Evolutionary conservation across 2,113 vertebrate genomes (phyloP).

Genomic region (Chamaetylas fuelleborni): DNA sequence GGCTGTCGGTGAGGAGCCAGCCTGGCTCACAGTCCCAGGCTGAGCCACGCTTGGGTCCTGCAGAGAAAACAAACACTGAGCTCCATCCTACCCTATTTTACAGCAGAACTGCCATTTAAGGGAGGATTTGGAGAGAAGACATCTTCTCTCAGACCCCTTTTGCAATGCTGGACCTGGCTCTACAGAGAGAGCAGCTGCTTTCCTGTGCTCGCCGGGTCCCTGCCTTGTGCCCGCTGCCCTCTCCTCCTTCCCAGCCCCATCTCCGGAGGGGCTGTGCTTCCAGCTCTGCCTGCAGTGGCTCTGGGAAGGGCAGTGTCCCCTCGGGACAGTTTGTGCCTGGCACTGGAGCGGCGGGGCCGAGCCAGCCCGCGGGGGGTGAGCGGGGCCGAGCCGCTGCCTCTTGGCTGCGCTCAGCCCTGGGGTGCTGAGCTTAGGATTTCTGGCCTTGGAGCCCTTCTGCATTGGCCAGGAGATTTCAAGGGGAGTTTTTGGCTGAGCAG

Average conservation of each 20-base stretch:
- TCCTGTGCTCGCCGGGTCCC: rapidly evolving
- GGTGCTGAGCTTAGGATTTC: neutral
- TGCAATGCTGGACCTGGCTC: rapidly evolving
- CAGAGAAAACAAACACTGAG: neutral
- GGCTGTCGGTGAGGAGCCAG: neutral
- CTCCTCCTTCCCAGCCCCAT: neutral
- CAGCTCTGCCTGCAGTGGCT: neutral
- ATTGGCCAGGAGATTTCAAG: neutral
- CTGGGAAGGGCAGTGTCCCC: neutral
- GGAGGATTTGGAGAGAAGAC: neutral
- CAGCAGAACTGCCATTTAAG: slow-evolving; percentile 38
- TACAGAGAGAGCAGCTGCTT: neutral
- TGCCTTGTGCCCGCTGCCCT: neutral
- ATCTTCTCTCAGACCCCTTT: neutral
- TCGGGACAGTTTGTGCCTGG: slow-evolving; percentile 2
- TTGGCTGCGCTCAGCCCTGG: neutral
- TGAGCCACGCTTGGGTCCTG: neutral
- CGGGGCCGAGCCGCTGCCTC: neutral
- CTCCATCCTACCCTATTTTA: neutral
- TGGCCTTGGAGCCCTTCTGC: neutral
- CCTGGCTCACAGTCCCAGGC: neutral
- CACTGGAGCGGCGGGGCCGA: neutral
- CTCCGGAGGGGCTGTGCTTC: neutral
- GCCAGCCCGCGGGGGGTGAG: neutral
- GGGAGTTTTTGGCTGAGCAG: neutral